Base-by-base conservation (phyloP, 2,888 invertebrate genomes). In the Gymnoscelis rufifasciata region DNA sequence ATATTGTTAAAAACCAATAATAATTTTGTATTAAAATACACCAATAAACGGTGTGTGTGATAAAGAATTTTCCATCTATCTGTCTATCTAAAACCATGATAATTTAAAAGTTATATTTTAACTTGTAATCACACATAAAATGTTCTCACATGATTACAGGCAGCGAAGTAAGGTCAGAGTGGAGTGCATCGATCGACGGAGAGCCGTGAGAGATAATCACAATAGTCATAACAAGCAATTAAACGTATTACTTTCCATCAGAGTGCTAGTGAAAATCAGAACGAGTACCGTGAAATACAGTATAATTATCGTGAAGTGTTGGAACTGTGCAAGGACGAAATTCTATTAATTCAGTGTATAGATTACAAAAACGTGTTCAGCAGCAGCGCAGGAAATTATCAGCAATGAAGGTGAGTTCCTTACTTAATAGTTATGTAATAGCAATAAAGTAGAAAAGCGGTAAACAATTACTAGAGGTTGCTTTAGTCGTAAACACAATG, bases 371-470 rank as follows among this genome's bases (percentile, higher is more conserved):
- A 14, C 23, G 43, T 41, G 24, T 44, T 39, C 42, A 2, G 39
- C 33, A 50, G 50, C 38, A 47, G 60, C 60, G 51, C 51, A 67
- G 61, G 63, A 69, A 68, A 73, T 56, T 68, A 59, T 64, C 67
- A 78, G 76, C 62, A 65, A 84, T 84, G 83, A 79, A 69, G 70
- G 83, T 84, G 56, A 83, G 83, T 82, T n/a, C n/a, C n/a, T n/a
- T 35, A 19, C 19, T 35, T 19, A 23, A 40, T 23, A 38, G 30
- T 38, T 43, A 36, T 7, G 38, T 37, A 42, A 31, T 28, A 50
- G 26, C 35, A 40, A 33, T 13, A 38, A 13, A 38, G 11, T 19
- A 33, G 30, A 31, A 27, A 8, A 15, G 37, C 23, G 12, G 42
- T 41, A 29, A 30, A 50, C 30, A 45, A 19, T 19, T 19, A 19